phyloP scores from a whole-genome alignment of 2,113 vertebrate species.

The Gallinago media region DNA sequence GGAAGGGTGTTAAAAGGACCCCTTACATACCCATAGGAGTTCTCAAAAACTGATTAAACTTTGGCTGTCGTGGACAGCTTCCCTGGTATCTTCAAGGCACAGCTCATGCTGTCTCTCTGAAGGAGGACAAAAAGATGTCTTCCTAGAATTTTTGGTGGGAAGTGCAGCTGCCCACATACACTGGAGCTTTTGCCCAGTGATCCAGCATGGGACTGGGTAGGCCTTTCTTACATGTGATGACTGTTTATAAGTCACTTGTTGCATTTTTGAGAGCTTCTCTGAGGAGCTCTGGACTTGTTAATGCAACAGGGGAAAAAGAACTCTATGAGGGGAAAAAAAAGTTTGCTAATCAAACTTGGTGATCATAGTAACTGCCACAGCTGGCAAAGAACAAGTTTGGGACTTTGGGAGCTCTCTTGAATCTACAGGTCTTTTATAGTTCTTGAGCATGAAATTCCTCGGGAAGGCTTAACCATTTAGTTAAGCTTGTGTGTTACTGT shows the following conservation, averaged over 20 bases:
- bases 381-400: not conserved
- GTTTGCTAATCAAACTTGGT: not conserved
- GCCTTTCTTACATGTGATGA: not conserved
- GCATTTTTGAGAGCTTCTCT: not conserved
- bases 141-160: not conserved
- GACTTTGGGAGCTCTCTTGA: not conserved
- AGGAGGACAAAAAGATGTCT: not conserved
- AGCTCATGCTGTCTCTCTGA: not conserved
- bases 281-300: accelerated
- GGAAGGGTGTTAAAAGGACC: not conserved
- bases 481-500: no score
- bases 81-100: not conserved
- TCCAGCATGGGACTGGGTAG: not conserved
- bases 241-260: not conserved
- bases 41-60: not conserved
- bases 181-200: not conserved
- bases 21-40: not conserved
- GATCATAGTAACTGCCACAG: not conserved
- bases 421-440: not conserved
- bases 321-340: not conserved
- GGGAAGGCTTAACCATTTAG: no score
- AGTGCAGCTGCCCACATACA: accelerated
- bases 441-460: not conserved
- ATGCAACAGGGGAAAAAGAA: not conserved
- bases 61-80: not conserved